Conservation (phyloP, 2,888 invertebrate species). For the Aporophyla nigra region DNA sequence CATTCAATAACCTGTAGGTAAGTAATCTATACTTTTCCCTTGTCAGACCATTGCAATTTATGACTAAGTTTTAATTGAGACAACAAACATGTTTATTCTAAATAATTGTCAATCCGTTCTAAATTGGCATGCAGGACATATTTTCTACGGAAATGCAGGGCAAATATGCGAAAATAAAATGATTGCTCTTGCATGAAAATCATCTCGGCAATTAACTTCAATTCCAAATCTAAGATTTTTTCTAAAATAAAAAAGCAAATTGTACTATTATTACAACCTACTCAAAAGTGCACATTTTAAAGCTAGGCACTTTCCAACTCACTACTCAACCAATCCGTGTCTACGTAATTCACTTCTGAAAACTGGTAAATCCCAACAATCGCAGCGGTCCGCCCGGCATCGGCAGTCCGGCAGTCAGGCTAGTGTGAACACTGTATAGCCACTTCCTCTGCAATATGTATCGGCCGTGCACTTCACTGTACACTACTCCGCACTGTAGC, state of each 20-base stretch:
- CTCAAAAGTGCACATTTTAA: not conserved
- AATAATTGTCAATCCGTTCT: too few relatives aligned
- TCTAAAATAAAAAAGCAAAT: not conserved
- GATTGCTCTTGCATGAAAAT: not conserved
- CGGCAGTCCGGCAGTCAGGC: too few relatives aligned
- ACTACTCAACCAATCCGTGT: not conserved
- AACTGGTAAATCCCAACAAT: not conserved
- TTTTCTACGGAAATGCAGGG: not conserved
- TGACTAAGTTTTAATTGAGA: not conserved
- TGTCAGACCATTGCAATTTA: not conserved
- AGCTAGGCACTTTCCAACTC: not conserved
- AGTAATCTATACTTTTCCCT: too few relatives aligned
- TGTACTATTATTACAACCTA: not conserved
- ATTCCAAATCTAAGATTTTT: not conserved
- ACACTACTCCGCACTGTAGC: conserved; percentile 16
- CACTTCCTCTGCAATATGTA: conserved; percentile 38
- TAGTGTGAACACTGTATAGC: conserved; percentile 26
- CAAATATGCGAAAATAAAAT: too few relatives aligned
- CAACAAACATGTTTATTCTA: not conserved
- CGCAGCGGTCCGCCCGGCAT: not conserved
- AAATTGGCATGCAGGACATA: too few relatives aligned
- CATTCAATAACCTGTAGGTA: too few relatives aligned
- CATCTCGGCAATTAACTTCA: not conserved
- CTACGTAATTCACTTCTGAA: not conserved
- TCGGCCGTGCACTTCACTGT: conserved; percentile 29